phyloP scores from a whole-genome alignment of 2,113 vertebrate genomes.

The Ascaphus truei region DNA sequence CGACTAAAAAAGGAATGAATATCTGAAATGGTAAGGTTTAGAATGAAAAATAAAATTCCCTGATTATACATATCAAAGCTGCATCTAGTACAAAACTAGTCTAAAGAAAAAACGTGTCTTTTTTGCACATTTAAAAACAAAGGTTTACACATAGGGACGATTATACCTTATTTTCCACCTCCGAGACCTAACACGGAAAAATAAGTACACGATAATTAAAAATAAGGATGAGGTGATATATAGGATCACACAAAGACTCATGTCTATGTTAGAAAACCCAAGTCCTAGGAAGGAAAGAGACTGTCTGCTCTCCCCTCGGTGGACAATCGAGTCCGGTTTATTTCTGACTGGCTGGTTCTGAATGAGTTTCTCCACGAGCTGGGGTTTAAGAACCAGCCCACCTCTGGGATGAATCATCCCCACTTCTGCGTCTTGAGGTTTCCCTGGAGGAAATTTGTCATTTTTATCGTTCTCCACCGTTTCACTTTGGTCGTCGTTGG shows the following conservation, averaged over 20 bases:
- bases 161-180: slow-evolving; percentile 69
- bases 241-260: slow-evolving; percentile 89
- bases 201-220: slow-evolving; percentile 92
- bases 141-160: slow-evolving; percentile 65
- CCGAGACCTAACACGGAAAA: slow-evolving; percentile 80
- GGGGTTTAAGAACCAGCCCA: rapidly evolving
- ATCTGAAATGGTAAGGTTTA: too few relatives aligned
- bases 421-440: background rate
- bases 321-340: rapidly evolving
- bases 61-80: slow-evolving; percentile 46
- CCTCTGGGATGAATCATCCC: background rate
- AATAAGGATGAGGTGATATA: slow-evolving; percentile 83
- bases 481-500: background rate
- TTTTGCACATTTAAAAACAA: background rate
- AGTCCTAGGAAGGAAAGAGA: slow-evolving; percentile 65
- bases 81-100: slow-evolving; percentile 18
- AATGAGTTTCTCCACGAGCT: rapidly evolving
- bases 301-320: slow-evolving; percentile 40
- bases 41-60: slow-evolving; percentile 51
- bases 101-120: background rate
- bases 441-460: background rate
- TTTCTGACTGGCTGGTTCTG: slow-evolving; percentile 5
- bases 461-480: background rate
- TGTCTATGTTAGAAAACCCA: slow-evolving; percentile 90
- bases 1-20: too few relatives aligned